Base-by-base conservation (phyloP, 1,140 invertebrate genomes). In the Drosophila ambigua region DNA sequence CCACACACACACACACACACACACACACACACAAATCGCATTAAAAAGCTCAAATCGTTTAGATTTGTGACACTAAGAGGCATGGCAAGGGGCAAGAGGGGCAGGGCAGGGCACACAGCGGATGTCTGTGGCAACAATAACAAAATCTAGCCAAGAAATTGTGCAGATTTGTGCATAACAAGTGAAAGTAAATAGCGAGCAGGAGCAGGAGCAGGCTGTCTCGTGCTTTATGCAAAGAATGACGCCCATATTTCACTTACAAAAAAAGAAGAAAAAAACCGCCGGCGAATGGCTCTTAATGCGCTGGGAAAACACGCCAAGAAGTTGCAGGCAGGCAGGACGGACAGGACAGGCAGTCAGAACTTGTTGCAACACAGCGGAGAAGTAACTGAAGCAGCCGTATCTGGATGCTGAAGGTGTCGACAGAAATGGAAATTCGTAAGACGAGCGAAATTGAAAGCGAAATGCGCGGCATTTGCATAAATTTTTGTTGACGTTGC, bases 31-130 rank as follows among this genome's bases (percentile, higher is more conserved):
- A 31, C 67, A 77, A 77, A 68, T 66, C 73, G 73, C 81, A 85
- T 84, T 84, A 73, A 85, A 85, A 85, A 76, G 72, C 81, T 84
- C 55, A 85, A 84, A 85, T 81, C 81, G 81, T 66, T 85, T 71
- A 85, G 77, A 84, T 84, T 85, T 80, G 81, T 74, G 81, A 85
- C 81, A 85, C 81, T 85, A 77, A 85, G 55, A 54, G 66, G 49
- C 43, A 39, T 11, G 24, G 41, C 53, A 58, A 48, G 46, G 44
- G 44, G 55, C 20, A 16, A n/a, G n/a, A 57, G 20, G n/a, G 41
- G 16, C 53, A 61, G 7, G 6, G 26, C 26, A 20, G 20, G 20
- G 23, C 43, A 45, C 39, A 57, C 49, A 35, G 45, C 16, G 45
- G 51, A 66, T 31, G 66, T 35, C 52, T 58, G 31, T 16, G 53